phyloP scores from a whole-genome alignment of 1,140 invertebrate species.

The Rhopalosiphum padi region DNA sequence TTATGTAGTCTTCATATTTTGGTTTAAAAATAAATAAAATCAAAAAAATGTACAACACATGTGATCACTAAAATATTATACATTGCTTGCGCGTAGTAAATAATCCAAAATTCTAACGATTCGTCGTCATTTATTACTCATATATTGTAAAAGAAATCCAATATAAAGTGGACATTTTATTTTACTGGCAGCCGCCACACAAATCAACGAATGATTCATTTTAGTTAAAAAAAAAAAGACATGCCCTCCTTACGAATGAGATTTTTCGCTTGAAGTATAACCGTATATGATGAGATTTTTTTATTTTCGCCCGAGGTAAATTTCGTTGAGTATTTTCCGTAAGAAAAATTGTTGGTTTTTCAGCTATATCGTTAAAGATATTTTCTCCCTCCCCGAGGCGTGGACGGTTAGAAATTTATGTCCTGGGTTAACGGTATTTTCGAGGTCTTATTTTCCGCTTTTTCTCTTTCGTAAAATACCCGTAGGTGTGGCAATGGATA shows the following conservation, averaged over 20 bases:
- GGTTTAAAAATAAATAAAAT: background rate
- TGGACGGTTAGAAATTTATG: constrained; percentile 35
- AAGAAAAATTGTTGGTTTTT: constrained; percentile 2
- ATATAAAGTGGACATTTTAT: background rate
- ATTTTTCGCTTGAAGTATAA: constrained; percentile 34
- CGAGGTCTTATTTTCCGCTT: constrained; percentile 18
- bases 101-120: background rate
- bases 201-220: background rate
- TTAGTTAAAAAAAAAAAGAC: background rate
- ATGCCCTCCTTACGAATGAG: background rate
- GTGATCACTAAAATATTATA: background rate
- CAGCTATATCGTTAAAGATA: background rate
- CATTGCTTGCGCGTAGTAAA: background rate
- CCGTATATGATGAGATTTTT: constrained; percentile 1
- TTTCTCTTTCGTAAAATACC: constrained; percentile 10
- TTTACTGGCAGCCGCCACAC: background rate
- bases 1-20: background rate
- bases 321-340: background rate
- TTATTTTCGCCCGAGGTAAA: constrained; percentile 8
- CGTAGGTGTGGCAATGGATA: constrained; percentile 35
- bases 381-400: background rate
- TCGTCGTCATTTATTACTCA: background rate
- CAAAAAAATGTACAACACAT: background rate
- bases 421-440: constrained; percentile 31
- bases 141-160: background rate